phyloP scores from a whole-genome alignment of 1,140 invertebrate genomes.

The Aphelenchoides fujianensis region DNA sequence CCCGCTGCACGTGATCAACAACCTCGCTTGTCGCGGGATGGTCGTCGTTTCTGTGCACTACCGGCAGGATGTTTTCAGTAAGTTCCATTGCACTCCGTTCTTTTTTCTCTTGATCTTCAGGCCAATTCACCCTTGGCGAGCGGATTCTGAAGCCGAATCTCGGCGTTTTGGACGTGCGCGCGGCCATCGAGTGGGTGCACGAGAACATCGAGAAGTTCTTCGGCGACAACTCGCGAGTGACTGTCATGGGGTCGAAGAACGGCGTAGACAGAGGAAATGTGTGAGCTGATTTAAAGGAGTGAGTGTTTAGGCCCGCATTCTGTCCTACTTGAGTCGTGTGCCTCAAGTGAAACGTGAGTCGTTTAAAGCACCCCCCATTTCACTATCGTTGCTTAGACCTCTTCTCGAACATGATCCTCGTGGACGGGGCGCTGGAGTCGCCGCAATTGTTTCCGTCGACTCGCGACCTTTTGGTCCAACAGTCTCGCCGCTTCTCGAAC shows the following conservation, averaged over 20 bases:
- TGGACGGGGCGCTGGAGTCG: not conserved
- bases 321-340: conserved; percentile 7
- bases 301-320: no score
- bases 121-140: not conserved
- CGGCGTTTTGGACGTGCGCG: not conserved
- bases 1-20: not conserved
- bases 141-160: not conserved
- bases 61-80: not conserved
- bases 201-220: not conserved
- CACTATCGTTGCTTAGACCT: not conserved
- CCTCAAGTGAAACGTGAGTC: not conserved
- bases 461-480: not conserved
- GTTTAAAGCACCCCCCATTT: not conserved
- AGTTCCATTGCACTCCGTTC: not conserved
- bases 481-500: not conserved
- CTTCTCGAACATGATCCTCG: conserved; percentile 6
- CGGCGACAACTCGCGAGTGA: not conserved
- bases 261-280: no score
- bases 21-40: conserved; percentile 2
- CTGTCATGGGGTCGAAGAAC: conserved; percentile 1
- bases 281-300: no score
- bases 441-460: not conserved
- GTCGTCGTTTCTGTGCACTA: conserved; percentile 6
- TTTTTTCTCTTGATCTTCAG: not conserved
- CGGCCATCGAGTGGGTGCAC: conserved; percentile 8